Evolutionary conservation across 2,797 vertebrate species (phyloP).

Genomic region (Cyprinodon diabolis): DNA sequence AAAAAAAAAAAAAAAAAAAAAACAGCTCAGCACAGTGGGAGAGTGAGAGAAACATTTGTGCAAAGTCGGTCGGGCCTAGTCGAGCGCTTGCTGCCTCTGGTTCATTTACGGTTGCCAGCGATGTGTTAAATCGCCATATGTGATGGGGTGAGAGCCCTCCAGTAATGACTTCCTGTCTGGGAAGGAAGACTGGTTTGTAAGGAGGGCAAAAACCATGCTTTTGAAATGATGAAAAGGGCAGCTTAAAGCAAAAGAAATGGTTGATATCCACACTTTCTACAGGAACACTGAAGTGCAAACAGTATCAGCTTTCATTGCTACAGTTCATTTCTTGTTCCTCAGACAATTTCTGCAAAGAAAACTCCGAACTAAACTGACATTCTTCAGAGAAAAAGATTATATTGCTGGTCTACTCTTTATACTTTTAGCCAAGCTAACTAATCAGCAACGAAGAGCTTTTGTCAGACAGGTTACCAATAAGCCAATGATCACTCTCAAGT

Average conservation of each 20-base stretch:
- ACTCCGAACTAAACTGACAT: neutral
- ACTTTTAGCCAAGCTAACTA: neutral
- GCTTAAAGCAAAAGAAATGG: slow-evolving; percentile 17
- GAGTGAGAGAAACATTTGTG: slow-evolving; percentile 71
- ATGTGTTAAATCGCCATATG: slow-evolving; percentile 83
- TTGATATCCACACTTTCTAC: neutral
- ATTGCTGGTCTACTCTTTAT: neutral
- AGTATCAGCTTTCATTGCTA: neutral
- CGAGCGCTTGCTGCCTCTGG: slow-evolving; percentile 61
- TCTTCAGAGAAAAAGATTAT: neutral
- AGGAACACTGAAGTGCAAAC: neutral
- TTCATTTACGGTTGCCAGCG: slow-evolving; percentile 76
- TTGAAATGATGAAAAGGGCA: slow-evolving; percentile 41
- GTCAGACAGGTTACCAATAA: slow-evolving; percentile 1
- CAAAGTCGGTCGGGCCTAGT: slow-evolving; percentile 60
- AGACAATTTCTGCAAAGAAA: neutral
- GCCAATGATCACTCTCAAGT: neutral
- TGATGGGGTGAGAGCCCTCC: slow-evolving; percentile 65
- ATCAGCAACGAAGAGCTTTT: neutral
- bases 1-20: slow-evolving; percentile 30
- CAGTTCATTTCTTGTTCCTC: neutral
- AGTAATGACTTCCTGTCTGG: slow-evolving; percentile 74
- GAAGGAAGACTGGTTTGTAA: slow-evolving; percentile 52
- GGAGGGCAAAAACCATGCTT: slow-evolving; percentile 33
- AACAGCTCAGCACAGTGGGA: slow-evolving; percentile 60